A percentile compares a stretch with the other conserved stretches of the same genome.
phyloP scores from a whole-genome alignment of 2,888 invertebrate species.

The Alitta virens region DNA sequence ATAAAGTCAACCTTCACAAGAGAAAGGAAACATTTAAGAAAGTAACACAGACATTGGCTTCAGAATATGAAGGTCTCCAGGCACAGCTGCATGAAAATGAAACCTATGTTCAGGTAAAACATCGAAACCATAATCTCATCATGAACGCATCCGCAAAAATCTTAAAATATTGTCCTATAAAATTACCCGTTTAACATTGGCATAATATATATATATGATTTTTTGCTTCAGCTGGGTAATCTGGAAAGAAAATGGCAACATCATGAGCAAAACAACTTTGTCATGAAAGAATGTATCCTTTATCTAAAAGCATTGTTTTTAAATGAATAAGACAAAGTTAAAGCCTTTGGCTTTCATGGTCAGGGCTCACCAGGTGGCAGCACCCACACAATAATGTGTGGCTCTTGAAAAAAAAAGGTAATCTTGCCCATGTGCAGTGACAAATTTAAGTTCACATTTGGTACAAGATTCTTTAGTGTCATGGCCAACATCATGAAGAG shows the following conservation, averaged over 20 bases:
- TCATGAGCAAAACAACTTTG: constrained; percentile 69
- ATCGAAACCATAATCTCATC: no score
- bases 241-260: constrained; percentile 71
- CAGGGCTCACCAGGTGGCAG: no score
- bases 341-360: no score
- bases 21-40: constrained; percentile 49
- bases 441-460: no score
- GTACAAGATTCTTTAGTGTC: no score
- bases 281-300: constrained; percentile 68
- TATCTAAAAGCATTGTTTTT: not conserved
- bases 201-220: not conserved
- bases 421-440: no score
- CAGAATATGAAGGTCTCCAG: constrained; percentile 59
- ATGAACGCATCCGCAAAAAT: not conserved
- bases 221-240: constrained; percentile 63
- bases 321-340: no score
- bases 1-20: constrained; percentile 46
- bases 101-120: constrained; percentile 59
- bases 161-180: not conserved
- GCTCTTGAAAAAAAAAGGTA: no score
- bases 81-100: constrained; percentile 70
- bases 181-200: not conserved
- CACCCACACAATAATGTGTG: no score
- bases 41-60: constrained; percentile 43
- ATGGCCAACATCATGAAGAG: no score